Percentiles rank a stretch among this genome's conserved stretches.
Evolutionary conservation across 2,888 invertebrate genomes (phyloP).

Genomic region (Melanostoma mellinum): DNA sequence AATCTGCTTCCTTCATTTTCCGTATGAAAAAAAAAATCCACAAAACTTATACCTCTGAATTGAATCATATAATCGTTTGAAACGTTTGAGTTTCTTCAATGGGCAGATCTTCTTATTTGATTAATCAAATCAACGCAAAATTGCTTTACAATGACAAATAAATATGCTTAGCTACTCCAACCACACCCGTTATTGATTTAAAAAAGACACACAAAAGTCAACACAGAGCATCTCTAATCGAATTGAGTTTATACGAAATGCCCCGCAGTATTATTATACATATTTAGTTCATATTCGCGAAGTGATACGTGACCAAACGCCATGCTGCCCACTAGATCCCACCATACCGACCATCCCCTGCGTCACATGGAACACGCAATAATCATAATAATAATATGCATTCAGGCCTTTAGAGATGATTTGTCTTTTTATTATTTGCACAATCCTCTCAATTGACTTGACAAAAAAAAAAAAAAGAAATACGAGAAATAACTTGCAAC

Average conservation of each 20-base stretch:
- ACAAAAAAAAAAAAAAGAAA: neutral
- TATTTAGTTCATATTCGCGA: constrained; percentile 34
- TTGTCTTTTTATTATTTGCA: constrained; percentile 68
- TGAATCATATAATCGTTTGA: too few relatives aligned
- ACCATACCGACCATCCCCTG: constrained; percentile 29
- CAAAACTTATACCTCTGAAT: too few relatives aligned
- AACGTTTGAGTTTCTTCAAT: too few relatives aligned
- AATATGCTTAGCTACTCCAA: neutral
- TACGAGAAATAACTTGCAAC: constrained; percentile 61
- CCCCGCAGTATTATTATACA: constrained; percentile 57
- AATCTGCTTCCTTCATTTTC: too few relatives aligned
- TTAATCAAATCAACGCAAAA: too few relatives aligned
- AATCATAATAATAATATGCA: constrained; percentile 53
- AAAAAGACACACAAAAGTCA: neutral
- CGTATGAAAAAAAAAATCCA: too few relatives aligned
- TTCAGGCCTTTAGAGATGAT: constrained; percentile 58
- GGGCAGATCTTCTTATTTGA: too few relatives aligned
- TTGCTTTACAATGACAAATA: neutral
- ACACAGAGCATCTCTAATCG: constrained; percentile 50
- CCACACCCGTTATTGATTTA: constrained; percentile 31
- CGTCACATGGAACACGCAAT: neutral
- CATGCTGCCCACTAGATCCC: constrained; percentile 53
- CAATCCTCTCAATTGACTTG: constrained; percentile 67
- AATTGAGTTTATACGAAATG: constrained; percentile 58
- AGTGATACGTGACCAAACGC: constrained; percentile 72